Conservation (phyloP, 2,888 invertebrate species). For the Germaria angustata region DNA sequence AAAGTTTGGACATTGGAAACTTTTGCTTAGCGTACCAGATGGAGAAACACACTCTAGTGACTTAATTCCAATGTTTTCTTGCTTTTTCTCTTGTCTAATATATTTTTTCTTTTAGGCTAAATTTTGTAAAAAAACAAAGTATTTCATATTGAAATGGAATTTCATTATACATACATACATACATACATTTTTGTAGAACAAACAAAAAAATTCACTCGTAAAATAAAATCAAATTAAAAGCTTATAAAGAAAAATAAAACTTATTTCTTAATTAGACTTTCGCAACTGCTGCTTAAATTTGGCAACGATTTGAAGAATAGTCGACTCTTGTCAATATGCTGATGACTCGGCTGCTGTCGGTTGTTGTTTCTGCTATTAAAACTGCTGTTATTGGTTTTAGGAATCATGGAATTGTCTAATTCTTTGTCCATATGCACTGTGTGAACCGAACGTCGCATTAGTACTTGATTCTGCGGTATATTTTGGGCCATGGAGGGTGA, state of each 20-base stretch:
- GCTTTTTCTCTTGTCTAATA: slow-evolving; percentile 3
- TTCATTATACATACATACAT: slow-evolving; percentile 31
- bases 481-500: slow-evolving; percentile 72
- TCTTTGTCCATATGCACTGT: slow-evolving; percentile 70
- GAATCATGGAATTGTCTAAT: slow-evolving; percentile 16
- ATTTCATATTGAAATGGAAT: too few species aligned
- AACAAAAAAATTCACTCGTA: not conserved
- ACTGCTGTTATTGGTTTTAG: slow-evolving; percentile 42
- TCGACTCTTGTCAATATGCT: slow-evolving; percentile 73
- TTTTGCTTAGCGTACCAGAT: slow-evolving; percentile 13
- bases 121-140: too few species aligned
- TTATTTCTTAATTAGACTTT: slow-evolving; percentile 82
- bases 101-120: slow-evolving; percentile 14
- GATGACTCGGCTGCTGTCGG: slow-evolving; percentile 65
- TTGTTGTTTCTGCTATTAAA: slow-evolving; percentile 56
- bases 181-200: slow-evolving; percentile 31
- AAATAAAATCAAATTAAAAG: slow-evolving; percentile 37
- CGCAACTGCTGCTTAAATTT: slow-evolving; percentile 86
- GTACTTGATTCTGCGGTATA: slow-evolving; percentile 57
- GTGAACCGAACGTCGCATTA: slow-evolving; percentile 75
- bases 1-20: slow-evolving; percentile 42
- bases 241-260: slow-evolving; percentile 19
- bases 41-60: slow-evolving; percentile 1
- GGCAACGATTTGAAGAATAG: slow-evolving; percentile 84
- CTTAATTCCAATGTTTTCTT: not conserved